phyloP scores from a whole-genome alignment of 2,113 vertebrate genomes.

The Callorhinus ursinus region DNA sequence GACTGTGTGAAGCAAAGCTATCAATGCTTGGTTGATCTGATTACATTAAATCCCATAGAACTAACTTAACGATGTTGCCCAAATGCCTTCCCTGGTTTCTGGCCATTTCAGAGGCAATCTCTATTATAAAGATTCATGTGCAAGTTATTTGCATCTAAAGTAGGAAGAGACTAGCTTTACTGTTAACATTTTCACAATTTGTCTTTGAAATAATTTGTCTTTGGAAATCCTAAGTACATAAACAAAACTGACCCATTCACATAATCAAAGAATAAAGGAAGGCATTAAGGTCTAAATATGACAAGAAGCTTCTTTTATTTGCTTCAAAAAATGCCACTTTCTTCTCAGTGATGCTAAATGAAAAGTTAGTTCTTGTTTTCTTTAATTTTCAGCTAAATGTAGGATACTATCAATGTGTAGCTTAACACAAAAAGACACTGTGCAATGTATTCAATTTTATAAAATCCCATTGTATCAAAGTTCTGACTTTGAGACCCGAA shows the following conservation, averaged over 20 bases:
- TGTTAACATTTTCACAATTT: slow-evolving; percentile 27
- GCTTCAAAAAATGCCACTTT: slow-evolving; percentile 15
- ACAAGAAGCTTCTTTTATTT: slow-evolving; percentile 1
- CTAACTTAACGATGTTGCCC: slow-evolving; percentile 15
- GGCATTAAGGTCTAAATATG: neutral
- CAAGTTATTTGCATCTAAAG: slow-evolving; percentile 30
- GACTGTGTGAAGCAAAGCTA: slow-evolving; percentile 11
- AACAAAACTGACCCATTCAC: slow-evolving; percentile 49
- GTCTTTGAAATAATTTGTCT: slow-evolving; percentile 17
- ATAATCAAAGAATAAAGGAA: slow-evolving; percentile 20
- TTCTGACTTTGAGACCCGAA: neutral
- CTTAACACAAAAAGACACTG: neutral
- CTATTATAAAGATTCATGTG: slow-evolving; percentile 31
- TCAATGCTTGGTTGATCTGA: neutral
- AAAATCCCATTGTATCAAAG: neutral
- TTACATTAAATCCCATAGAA: slow-evolving; percentile 30
- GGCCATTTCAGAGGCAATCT: neutral
- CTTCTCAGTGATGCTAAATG: slow-evolving; percentile 21
- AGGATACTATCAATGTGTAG: neutral
- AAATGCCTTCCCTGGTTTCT: neutral
- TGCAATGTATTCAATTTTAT: slow-evolving; percentile 1
- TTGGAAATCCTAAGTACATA: neutral
- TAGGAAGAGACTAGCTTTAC: neutral
- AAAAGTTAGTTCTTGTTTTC: slow-evolving; percentile 15
- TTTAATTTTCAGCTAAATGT: slow-evolving; percentile 54